These are phyloP conservation scores for Conus canariensis DNA, from an alignment of 2,888 invertebrate species.

Conservation along the genomic window DNA sequence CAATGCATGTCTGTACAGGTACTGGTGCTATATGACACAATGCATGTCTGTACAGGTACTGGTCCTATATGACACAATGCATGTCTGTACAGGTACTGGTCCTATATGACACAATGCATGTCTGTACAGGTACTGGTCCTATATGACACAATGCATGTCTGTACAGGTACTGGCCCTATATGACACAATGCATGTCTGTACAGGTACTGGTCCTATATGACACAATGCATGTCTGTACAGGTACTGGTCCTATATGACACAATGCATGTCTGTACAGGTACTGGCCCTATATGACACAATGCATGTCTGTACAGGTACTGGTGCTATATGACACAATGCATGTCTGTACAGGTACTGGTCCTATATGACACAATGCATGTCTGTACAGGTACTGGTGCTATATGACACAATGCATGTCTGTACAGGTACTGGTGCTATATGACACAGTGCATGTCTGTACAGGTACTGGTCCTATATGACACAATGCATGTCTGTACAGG, in stretches of 20 bases:
- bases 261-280: background rate
- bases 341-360: background rate
- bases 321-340: background rate
- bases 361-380: background rate
- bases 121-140: background rate
- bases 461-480: constrained; percentile 14
- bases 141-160: background rate
- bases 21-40: background rate
- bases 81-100: background rate
- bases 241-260: background rate
- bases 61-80: background rate
- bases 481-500: background rate
- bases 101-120: background rate
- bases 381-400: background rate
- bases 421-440: constrained; percentile 4
- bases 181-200: background rate
- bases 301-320: background rate
- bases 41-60: background rate
- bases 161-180: constrained; percentile 2
- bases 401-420: background rate
- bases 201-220: constrained; percentile 15
- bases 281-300: background rate
- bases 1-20: background rate
- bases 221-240: background rate
- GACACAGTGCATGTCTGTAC: background rate